Evolutionary conservation across 92 coral and sea anemone genomes (phyloP).

Genomic region (Zoanthus solanderi): DNA sequence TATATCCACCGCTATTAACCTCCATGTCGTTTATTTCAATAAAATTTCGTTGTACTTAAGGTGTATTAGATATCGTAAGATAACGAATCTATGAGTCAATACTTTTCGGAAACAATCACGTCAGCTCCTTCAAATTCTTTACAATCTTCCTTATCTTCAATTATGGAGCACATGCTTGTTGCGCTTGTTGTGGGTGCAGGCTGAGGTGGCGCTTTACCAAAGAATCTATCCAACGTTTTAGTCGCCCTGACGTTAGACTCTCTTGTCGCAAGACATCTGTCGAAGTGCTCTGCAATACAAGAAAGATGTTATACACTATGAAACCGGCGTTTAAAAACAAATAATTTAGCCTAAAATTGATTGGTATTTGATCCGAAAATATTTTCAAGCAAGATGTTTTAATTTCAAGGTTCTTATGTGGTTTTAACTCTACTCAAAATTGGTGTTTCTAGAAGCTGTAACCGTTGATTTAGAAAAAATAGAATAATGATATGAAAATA

Average conservation of each 20-base stretch:
- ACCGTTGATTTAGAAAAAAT: constrained; percentile 24
- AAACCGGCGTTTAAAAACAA: neutral
- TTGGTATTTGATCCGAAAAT: neutral
- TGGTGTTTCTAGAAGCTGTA: neutral
- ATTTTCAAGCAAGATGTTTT: neutral
- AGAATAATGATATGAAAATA: constrained; percentile 31
- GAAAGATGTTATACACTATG: neutral
- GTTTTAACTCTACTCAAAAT: neutral
- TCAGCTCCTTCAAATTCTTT: neutral
- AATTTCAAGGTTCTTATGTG: neutral
- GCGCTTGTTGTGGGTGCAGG: neutral
- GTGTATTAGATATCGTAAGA: neutral
- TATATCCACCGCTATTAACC: too few species aligned
- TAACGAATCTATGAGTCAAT: neutral
- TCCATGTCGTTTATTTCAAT: neutral
- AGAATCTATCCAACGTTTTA: neutral
- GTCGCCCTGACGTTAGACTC: neutral
- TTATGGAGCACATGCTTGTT: neutral
- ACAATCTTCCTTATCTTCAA: neutral
- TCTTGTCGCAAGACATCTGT: neutral
- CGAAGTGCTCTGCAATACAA: neutral
- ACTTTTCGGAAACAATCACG: constrained; percentile 23
- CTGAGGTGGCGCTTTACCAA: neutral
- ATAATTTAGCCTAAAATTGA: neutral
- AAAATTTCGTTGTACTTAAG: neutral